Conservation (phyloP, 2,113 vertebrate genomes). For the Argyrosomus japonicus region DNA sequence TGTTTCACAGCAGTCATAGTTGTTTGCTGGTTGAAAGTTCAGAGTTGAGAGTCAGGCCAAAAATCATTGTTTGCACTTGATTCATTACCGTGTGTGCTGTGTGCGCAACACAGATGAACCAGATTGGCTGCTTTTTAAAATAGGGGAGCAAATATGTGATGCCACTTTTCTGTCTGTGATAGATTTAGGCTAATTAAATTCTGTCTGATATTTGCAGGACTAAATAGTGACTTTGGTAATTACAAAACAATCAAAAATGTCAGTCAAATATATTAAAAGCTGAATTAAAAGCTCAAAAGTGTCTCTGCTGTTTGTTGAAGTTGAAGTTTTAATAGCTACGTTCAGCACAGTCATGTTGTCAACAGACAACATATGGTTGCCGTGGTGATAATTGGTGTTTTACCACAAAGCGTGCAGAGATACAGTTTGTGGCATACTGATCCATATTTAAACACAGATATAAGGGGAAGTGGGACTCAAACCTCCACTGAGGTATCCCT, state of each 20-base stretch:
- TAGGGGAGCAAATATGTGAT: background rate
- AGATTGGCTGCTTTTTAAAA: background rate
- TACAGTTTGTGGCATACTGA: background rate
- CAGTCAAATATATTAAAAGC: background rate
- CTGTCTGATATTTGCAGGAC: no score
- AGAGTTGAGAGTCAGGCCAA: conserved; percentile 3
- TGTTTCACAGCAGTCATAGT: conserved; percentile 9
- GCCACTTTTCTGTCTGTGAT: accelerated
- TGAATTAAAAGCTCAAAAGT: background rate
- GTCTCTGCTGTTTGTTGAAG: conserved; percentile 20
- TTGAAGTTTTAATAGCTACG: background rate
- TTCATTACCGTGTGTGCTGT: background rate
- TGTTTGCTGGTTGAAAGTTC: conserved; percentile 12
- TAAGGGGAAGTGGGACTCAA: conserved; percentile 51
- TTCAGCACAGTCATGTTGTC: background rate
- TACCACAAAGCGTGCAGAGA: background rate
- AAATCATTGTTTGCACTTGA: background rate
- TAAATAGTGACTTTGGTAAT: background rate
- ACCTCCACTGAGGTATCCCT: conserved; percentile 7
- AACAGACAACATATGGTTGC: conserved; percentile 4
- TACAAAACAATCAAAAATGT: background rate
- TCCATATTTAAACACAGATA: conserved; percentile 26
- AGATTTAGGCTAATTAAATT: background rate
- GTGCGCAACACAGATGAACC: background rate
- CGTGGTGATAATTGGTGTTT: conserved; percentile 22